Base-by-base conservation (phyloP, 1,140 invertebrate species). In the Apis dorsata region DNA sequence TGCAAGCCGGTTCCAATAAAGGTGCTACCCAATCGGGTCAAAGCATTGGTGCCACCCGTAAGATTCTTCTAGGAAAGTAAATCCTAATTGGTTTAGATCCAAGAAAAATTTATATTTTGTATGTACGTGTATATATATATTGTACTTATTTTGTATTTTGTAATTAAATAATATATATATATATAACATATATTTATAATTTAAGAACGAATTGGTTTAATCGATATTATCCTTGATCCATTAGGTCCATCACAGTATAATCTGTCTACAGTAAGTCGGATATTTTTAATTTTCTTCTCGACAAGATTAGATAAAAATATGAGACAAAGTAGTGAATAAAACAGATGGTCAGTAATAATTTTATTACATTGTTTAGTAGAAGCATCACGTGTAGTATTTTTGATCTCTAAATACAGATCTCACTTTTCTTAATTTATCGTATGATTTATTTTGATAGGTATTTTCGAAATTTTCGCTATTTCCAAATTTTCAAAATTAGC, bases 1-100 rank as follows among this genome's bases (percentile, higher is more conserved):
- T 99, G 0, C 98, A 99, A 93, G 98, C 98, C 75, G 98, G 98
- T 68, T 97, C 96, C 73, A 99, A 99, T 94, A 98, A 98, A 90
- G 96, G 98, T 62, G 98, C 98, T 11, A 96, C 96, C 1, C 98
- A 98, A 91, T 96, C 97, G 1, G 98, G 98, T 24, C 96, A 98
- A 90, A 99, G 96, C 94, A 97, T 99, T 82, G 98, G 98, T 12
- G 98, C 98, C 68, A 96, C 95, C 17, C 95, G 97, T 72, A 97
- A 97, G 93, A 97, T 97, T 88, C 96, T 97, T 79, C 94, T 97
- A 68, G 97, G 97, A 93, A 98, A 97, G 93, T 98, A 94, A 90
- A 91, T 24, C 51, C 53, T 7, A 72, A 75, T 72, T 79, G 66
- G 65, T 81, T 89, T 90, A 90, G 84, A 79, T 49, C 85, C 73